Evolutionary conservation across 2,888 invertebrate genomes (phyloP).

Genomic region (Hyposoter dolosus): DNA sequence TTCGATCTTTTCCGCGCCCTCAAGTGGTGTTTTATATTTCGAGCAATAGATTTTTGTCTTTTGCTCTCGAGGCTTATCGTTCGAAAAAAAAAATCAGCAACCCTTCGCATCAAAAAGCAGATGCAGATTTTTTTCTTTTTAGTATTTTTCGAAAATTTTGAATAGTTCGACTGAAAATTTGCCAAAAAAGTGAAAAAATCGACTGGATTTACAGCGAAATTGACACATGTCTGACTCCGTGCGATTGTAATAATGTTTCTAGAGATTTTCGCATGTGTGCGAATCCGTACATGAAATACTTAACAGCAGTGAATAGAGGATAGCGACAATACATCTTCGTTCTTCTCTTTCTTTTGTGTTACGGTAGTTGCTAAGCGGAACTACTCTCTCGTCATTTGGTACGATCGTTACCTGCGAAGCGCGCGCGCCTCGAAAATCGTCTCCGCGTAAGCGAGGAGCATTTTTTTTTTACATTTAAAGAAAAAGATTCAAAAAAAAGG

Average conservation of each 20-base stretch:
- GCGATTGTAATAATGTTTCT: not conserved
- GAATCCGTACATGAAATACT: not conserved
- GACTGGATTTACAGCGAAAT: not conserved
- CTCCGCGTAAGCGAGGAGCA: not conserved
- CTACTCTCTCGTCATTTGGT: slow-evolving; percentile 38
- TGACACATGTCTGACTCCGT: not conserved
- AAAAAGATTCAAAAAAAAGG: not conserved
- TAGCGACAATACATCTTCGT: slow-evolving; percentile 20
- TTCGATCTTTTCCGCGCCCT: not conserved
- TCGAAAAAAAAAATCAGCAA: not conserved
- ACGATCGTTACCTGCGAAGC: slow-evolving; percentile 49
- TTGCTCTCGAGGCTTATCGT: not conserved
- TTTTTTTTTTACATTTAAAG: not conserved
- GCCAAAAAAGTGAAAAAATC: not conserved
- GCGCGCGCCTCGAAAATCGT: slow-evolving; percentile 17
- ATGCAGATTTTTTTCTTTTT: not conserved
- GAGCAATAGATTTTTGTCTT: not conserved
- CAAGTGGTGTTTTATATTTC: not conserved
- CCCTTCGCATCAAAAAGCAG: not conserved
- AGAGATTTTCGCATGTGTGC: not conserved
- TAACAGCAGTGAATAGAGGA: slow-evolving; percentile 1
- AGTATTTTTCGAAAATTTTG: too few species aligned
- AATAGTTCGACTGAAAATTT: not conserved
- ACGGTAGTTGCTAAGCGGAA: slow-evolving; percentile 65
- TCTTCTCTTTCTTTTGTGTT: slow-evolving; percentile 34